Conservation (phyloP, 2,888 invertebrate species). For the Sesia bembeciformis region DNA sequence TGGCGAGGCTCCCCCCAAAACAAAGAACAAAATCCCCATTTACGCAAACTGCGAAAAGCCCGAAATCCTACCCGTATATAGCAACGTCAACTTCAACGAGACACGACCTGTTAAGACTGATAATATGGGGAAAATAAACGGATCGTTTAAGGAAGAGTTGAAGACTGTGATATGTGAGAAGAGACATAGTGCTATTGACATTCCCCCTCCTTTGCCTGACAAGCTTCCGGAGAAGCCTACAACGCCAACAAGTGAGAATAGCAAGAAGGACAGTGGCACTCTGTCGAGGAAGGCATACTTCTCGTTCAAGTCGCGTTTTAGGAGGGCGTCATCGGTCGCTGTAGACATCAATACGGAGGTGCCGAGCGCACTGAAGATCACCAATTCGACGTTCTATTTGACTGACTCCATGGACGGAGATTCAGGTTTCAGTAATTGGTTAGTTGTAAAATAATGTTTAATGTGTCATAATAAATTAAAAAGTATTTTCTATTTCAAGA, state of each 20-base stretch:
- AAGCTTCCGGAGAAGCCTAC: conserved; percentile 49
- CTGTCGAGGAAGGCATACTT: conserved; percentile 65
- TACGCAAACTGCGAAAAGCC: conserved; percentile 53
- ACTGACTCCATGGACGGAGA: conserved; percentile 79
- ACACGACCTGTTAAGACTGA: conserved; percentile 43
- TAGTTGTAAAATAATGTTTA: conserved; percentile 12
- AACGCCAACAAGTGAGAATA: conserved; percentile 46
- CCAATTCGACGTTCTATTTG: conserved; percentile 82
- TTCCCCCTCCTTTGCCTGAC: conserved; percentile 49
- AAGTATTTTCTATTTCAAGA: no score
- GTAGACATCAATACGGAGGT: conserved; percentile 68
- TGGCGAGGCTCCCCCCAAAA: conserved; percentile 37
- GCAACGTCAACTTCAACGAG: conserved; percentile 45
- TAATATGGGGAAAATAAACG: conserved; percentile 33
- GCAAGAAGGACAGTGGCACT: conserved; percentile 57
- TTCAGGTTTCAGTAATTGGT: conserved; percentile 75
- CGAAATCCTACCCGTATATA: conserved; percentile 40
- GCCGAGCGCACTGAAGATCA: conserved; percentile 68
- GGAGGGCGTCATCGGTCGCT: conserved; percentile 74
- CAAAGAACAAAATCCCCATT: conserved; percentile 32
- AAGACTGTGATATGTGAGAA: conserved; percentile 55
- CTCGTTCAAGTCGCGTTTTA: conserved; percentile 77
- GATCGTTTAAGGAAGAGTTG: conserved; percentile 50
- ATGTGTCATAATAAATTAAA: no score
- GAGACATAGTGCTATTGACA: conserved; percentile 43